Evolutionary conservation across 2,888 invertebrate genomes (phyloP).

Genomic region (Cataglyphis rosenhaueri): DNA sequence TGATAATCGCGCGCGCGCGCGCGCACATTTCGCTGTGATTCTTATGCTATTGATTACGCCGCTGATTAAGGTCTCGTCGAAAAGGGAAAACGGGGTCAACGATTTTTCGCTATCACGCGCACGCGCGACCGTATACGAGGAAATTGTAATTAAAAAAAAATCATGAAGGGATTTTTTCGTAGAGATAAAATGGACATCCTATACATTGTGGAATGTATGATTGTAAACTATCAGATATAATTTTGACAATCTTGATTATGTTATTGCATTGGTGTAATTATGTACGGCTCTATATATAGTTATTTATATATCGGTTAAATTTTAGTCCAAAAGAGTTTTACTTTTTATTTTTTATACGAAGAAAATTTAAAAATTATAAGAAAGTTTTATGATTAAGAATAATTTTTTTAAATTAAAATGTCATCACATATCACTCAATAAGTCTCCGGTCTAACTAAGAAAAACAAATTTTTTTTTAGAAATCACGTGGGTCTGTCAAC

Average conservation of each 20-base stretch:
- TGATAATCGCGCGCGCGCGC: neutral
- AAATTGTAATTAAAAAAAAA: neutral
- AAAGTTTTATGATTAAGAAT: neutral
- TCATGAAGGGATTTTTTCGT: neutral
- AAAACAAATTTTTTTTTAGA: too few relatives aligned
- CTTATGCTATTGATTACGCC: slow-evolving; percentile 20
- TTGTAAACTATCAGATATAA: neutral
- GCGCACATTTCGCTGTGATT: slow-evolving; percentile 8
- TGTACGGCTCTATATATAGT: neutral
- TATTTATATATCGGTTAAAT: neutral
- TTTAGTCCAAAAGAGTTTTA: neutral
- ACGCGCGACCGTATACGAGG: neutral
- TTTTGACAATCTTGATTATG: neutral
- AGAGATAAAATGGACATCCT: neutral
- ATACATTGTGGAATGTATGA: neutral
- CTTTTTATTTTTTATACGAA: slow-evolving; percentile 11
- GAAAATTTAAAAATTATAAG: neutral
- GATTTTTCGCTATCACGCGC: neutral
- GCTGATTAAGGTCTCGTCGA: slow-evolving; percentile 19
- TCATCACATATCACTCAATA: too few relatives aligned
- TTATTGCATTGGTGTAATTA: neutral
- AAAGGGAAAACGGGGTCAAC: neutral
- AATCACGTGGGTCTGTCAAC: too few relatives aligned
- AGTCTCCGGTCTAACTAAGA: too few relatives aligned
- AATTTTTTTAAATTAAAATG: neutral